Evolutionary conservation across 2,888 invertebrate genomes (phyloP).

Genomic region (Machimus rusticus): DNA sequence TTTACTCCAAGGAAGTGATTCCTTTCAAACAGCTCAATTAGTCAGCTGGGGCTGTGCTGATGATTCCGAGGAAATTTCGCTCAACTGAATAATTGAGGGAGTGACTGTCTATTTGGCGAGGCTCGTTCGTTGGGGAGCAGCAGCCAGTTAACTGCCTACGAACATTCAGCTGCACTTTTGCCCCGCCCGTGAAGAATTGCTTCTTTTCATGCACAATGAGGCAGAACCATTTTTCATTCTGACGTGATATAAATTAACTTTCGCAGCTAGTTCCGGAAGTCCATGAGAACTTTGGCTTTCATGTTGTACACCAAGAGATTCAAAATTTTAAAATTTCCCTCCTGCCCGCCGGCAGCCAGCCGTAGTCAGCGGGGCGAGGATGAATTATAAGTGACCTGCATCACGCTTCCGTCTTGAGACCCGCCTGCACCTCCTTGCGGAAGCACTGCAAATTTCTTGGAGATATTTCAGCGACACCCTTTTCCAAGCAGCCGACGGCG

Average conservation of each 20-base stretch:
- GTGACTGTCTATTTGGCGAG: background rate
- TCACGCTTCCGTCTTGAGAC: background rate
- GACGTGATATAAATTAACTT: conserved; percentile 40
- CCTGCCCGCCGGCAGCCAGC: background rate
- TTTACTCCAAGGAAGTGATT: too few species aligned
- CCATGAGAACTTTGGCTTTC: conserved; percentile 33
- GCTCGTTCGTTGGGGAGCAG: background rate
- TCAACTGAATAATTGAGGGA: conserved; percentile 3
- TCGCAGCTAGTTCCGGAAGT: conserved; percentile 31
- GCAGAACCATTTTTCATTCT: conserved; percentile 39
- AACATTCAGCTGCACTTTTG: conserved; percentile 19
- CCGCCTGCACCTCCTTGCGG: background rate
- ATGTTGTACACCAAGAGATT: conserved; percentile 34
- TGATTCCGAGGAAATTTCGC: background rate
- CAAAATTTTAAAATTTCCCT: conserved; percentile 14
- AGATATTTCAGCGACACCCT: conserved; percentile 7
- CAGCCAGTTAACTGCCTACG: background rate
- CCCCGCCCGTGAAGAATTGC: conserved; percentile 3
- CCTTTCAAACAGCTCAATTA: background rate
- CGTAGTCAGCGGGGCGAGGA: background rate
- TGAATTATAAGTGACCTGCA: background rate
- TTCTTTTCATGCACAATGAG: conserved; percentile 36
- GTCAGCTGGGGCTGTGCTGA: background rate
- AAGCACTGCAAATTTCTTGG: conserved; percentile 14
- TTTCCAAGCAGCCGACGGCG: background rate